These are phyloP conservation scores for Antedon mediterranea DNA, from an alignment of 53 echinoderm and acorn worm genomes.

Conservation along the genomic window DNA sequence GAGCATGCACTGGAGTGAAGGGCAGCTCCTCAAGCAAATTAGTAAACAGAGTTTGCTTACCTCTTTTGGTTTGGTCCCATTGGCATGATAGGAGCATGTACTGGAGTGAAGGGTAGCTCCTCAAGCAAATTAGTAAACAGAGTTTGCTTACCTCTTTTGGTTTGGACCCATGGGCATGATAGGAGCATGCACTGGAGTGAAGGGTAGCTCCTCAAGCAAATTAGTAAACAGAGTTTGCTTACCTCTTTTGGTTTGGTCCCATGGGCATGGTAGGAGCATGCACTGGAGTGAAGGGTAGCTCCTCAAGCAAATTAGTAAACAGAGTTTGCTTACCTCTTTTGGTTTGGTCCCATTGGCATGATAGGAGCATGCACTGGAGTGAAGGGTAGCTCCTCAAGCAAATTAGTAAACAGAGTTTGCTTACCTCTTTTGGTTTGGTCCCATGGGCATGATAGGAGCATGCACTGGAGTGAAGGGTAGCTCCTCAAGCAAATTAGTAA, in stretches of 20 bases:
- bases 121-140: background rate
- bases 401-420: background rate
- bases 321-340: background rate
- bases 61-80: background rate
- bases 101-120: too few species aligned
- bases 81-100: too few species aligned
- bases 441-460: constrained; percentile 4
- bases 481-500: background rate
- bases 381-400: too few species aligned
- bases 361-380: too few species aligned
- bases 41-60: background rate
- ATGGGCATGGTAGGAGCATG: constrained; percentile 6
- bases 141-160: background rate
- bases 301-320: background rate
- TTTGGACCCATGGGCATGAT: background rate
- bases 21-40: too few species aligned
- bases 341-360: background rate
- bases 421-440: background rate
- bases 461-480: too few species aligned
- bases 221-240: background rate
- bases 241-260: background rate
- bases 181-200: too few species aligned
- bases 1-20: too few species aligned
- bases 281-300: too few species aligned
- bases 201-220: too few species aligned